These are phyloP conservation scores for Silurus meridionalis DNA, from an alignment of 2,113 vertebrate genomes.

Conservation along the genomic window DNA sequence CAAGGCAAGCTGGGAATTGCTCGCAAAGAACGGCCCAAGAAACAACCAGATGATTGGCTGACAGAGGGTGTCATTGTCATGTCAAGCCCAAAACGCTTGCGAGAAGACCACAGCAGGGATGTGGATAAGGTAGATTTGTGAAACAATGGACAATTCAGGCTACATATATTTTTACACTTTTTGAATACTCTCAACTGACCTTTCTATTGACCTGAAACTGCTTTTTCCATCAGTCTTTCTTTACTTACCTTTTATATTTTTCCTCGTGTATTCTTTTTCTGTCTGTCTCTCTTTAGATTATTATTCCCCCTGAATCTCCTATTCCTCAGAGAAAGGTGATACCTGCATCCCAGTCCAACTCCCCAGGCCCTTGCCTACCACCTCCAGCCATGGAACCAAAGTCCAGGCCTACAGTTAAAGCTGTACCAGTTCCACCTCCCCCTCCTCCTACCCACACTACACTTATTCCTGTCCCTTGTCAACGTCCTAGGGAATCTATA, in stretches of 20 bases:
- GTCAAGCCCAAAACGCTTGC: conserved; percentile 79
- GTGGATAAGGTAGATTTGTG: conserved; percentile 79
- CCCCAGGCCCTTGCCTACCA: conserved; percentile 60
- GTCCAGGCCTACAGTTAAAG: conserved; percentile 47
- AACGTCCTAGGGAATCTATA: conserved; percentile 51
- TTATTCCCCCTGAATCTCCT: conserved; percentile 85
- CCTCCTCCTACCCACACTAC: conserved; percentile 54
- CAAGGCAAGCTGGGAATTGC: conserved; percentile 88
- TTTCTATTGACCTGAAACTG: not conserved
- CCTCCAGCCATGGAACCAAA: conserved; percentile 64
- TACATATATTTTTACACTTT: conserved; percentile 9
- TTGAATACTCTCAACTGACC: not conserved
- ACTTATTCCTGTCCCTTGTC: conserved; percentile 56
- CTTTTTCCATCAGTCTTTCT: conserved; percentile 28
- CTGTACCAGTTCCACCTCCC: conserved; percentile 58
- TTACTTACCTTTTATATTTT: conserved; percentile 14
- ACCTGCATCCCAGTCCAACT: conserved; percentile 71
- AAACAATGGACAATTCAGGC: conserved; percentile 16
- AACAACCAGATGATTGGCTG: conserved; percentile 84
- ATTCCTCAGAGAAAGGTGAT: conserved; percentile 80
- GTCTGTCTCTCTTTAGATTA: conserved; percentile 78
- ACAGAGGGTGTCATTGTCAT: conserved; percentile 84
- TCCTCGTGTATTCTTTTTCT: conserved; percentile 46
- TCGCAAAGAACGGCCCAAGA: conserved; percentile 71
- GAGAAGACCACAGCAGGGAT: conserved; percentile 73